Evolutionary conservation across 2,888 invertebrate genomes (phyloP), one percentile per base, ranked within the genome.

Genomic region (Cheilosia variabilis): DNA sequence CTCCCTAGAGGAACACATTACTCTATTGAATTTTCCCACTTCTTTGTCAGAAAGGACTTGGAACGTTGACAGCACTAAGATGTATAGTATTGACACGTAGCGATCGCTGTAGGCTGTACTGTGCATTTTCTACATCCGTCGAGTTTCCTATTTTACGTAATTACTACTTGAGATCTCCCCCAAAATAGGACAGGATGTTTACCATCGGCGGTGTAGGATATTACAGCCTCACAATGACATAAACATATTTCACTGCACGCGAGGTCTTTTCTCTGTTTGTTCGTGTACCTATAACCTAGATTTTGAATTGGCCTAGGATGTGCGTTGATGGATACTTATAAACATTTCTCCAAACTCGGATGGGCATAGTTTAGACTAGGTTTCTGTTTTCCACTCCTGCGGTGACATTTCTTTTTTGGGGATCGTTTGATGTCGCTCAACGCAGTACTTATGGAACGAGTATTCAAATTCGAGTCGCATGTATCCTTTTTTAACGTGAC

Each of bases 91-190:
- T 4, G 24, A 4, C 34, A 24, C 24, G 24, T 27, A n/a, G 52
- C 24, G 52, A 57, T 71, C 62, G 52, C 9, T 47, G 37, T 55
- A 53, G 53, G 52, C 9, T 47, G 37, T 55, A 53, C 52, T 19
- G 34, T 55, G 5, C 24, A 63, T 53, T 52, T 76, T 52, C 57
- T 13, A 76, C 80, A 86, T 86, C 80, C 80, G 76, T 41, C 22
- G 71, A 66, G 27, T 75, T 65, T 80, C 27, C 43, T 47, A 80
- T 71, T 47, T 71, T 31, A 71, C 41, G 62, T 84, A 80, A 84
- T 76, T 66, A 71, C 79, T 68, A 86, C 84, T 86, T 80, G 76
- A 86, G 80, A 80, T 86, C 62, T 76, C 66, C 80, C 75, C 71
- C 66, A 34, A 65, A 19, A 52, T 24, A 52, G 52, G 43, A 86